Evolutionary conservation across 2,113 vertebrate genomes (phyloP).

Genomic region (Pachycephala philippinensis): DNA sequence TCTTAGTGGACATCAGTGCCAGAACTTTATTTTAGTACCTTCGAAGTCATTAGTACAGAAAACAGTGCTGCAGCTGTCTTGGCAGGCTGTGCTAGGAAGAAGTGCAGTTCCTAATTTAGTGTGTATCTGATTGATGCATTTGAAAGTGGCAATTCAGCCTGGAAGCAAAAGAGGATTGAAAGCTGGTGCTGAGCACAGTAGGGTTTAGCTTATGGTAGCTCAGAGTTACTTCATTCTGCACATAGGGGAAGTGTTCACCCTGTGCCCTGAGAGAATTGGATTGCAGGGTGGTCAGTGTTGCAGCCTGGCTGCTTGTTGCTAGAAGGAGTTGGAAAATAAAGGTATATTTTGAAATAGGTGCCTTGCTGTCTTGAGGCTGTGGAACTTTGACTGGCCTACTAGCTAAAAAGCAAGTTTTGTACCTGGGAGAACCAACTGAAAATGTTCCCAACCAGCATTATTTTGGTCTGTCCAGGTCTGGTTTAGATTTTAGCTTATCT

Average conservation of each 20-base stretch:
- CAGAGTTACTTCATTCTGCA: background rate
- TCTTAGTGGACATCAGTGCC: background rate
- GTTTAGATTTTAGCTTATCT: background rate
- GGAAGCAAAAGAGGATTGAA: background rate
- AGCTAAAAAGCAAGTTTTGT: background rate
- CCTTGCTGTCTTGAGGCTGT: background rate
- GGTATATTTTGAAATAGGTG: background rate
- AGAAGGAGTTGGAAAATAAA: background rate
- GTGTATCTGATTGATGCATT: background rate
- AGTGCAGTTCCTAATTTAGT: background rate
- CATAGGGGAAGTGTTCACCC: background rate
- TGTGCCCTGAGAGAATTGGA: background rate
- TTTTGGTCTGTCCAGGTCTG: background rate
- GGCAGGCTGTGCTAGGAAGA: background rate
- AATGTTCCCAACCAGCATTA: background rate
- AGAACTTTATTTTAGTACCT: constrained; percentile 23
- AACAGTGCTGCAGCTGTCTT: background rate
- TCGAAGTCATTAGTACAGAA: background rate
- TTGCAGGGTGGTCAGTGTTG: background rate
- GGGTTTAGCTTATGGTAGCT: background rate
- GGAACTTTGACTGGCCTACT: background rate
- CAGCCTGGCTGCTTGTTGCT: background rate
- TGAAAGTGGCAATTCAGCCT: background rate
- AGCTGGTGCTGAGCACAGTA: background rate
- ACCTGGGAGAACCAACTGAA: background rate